phyloP scores from a whole-genome alignment of 2,888 invertebrate genomes.

The Invenusta paracnida region DNA sequence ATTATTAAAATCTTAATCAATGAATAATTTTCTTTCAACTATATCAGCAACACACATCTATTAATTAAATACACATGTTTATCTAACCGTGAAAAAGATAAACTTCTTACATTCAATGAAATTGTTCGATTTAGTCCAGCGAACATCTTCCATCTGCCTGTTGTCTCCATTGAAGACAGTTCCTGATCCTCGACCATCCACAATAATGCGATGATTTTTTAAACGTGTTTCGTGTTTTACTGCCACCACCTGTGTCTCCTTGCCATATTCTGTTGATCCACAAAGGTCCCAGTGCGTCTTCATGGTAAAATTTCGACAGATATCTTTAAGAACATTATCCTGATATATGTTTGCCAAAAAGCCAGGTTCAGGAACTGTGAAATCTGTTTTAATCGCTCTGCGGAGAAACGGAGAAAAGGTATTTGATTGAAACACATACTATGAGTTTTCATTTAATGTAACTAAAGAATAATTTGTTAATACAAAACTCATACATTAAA shows the following conservation, averaged over 20 bases:
- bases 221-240: conserved; percentile 24
- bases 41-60: too few relatives aligned
- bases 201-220: conserved; percentile 44
- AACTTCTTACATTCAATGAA: not conserved
- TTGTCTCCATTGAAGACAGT: conserved; percentile 52
- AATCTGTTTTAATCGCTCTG: conserved; percentile 48
- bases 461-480: not conserved
- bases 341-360: conserved; percentile 41
- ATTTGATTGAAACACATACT: too few relatives aligned
- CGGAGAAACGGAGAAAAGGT: too few relatives aligned
- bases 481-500: not conserved
- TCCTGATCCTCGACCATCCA: conserved; percentile 49
- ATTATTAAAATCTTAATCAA: too few relatives aligned
- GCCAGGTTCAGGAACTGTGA: conserved; percentile 49
- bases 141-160: conserved; percentile 46
- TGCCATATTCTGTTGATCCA: conserved; percentile 48
- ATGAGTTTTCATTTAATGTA: too few relatives aligned
- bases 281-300: conserved; percentile 47
- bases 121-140: conserved; percentile 48
- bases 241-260: conserved; percentile 27
- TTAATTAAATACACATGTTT: too few relatives aligned
- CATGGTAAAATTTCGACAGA: conserved; percentile 47
- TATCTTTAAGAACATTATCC: conserved; percentile 44
- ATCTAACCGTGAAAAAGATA: too few relatives aligned
- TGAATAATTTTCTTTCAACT: too few relatives aligned